Conservation (phyloP, 2,113 vertebrate species). For the Formicarius rufipectus region DNA sequence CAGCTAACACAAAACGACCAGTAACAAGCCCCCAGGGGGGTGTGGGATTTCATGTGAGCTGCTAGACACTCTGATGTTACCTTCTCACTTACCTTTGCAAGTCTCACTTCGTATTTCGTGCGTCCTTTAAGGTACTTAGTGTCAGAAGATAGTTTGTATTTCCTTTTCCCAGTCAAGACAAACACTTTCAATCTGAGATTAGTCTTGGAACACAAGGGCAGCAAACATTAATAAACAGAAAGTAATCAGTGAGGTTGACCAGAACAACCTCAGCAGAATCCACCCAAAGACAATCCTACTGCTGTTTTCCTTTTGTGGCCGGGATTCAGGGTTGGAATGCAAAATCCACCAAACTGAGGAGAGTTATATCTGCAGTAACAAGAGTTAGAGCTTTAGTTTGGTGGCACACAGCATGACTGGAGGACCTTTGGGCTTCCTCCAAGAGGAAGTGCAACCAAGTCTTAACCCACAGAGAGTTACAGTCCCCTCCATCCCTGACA, state of each 20-base stretch:
- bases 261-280: background rate
- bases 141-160: background rate
- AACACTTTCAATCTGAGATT: conserved; percentile 70
- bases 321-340: background rate
- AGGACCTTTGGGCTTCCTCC: background rate
- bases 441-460: background rate
- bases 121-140: background rate
- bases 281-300: background rate
- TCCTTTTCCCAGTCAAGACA: conserved; percentile 74
- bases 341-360: background rate
- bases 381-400: conserved; percentile 7
- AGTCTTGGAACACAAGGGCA: conserved; percentile 46
- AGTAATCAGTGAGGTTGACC: background rate
- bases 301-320: background rate
- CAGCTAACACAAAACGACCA: background rate
- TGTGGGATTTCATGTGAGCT: background rate
- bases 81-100: conserved; percentile 33
- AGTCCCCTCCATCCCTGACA: conserved; percentile 11
- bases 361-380: background rate
- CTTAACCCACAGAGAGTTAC: background rate
- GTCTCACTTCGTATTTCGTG: background rate
- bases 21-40: background rate
- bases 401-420: background rate
- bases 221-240: conserved; percentile 40
- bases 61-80: background rate